Percentiles rank a stretch among this genome's conserved stretches.
These are phyloP conservation scores for Tinea pellionella DNA, from an alignment of 2,888 invertebrate species.

Conservation along the genomic window DNA sequence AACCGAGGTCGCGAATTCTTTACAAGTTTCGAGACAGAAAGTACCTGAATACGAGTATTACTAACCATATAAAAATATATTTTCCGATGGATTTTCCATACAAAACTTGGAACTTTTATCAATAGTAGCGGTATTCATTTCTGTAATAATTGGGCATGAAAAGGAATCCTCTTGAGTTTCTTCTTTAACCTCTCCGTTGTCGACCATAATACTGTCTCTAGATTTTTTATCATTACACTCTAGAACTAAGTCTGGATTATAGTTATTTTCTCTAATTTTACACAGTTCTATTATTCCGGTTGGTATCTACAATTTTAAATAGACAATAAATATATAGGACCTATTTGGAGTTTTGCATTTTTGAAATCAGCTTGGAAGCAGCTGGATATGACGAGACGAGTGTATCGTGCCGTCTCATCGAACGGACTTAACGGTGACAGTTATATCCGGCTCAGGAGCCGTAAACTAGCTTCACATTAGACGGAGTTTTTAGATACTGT, in stretches of 20 bases:
- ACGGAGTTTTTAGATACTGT: no score
- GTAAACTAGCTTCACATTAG: no score
- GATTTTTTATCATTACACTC: constrained; percentile 14
- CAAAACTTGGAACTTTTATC: not conserved
- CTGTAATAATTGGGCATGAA: not conserved
- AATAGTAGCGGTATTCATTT: not conserved
- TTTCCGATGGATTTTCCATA: constrained; percentile 25
- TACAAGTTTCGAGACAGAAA: no score
- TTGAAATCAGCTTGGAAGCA: no score
- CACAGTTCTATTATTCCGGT: constrained; percentile 37
- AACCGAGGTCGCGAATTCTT: constrained; percentile 17
- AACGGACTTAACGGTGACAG: no score
- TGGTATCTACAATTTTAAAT: constrained; percentile 36
- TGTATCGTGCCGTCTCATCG: no score
- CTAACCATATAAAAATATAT: constrained; percentile 50
- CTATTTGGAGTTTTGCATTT: no score
- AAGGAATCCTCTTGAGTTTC: constrained; percentile 36
- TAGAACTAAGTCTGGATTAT: not conserved
- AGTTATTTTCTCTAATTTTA: constrained; percentile 20
- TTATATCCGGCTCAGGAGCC: no score
- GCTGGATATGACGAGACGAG: no score
- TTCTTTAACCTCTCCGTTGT: constrained; percentile 30
- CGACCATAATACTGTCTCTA: not conserved
- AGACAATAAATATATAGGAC: not conserved
- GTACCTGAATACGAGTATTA: not conserved